These are phyloP conservation scores for Bombus sylvicola DNA, from an alignment of 1,140 invertebrate species.

Conservation along the genomic window DNA sequence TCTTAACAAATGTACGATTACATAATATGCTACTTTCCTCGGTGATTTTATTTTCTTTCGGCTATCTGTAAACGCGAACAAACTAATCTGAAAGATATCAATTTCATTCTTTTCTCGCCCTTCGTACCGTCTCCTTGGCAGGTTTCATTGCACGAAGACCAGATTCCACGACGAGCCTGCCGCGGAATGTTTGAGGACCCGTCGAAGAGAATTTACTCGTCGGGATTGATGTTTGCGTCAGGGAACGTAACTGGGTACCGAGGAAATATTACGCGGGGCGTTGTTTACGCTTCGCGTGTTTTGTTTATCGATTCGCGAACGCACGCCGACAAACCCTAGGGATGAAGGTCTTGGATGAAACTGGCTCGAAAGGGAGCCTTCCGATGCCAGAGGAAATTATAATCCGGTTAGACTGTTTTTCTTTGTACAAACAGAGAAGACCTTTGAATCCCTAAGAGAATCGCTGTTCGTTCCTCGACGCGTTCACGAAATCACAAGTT, in stretches of 20 bases:
- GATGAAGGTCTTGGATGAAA: not conserved
- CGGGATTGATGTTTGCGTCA: constrained; percentile 28
- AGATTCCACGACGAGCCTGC: not conserved
- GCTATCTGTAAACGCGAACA: not conserved
- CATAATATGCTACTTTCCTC: not conserved
- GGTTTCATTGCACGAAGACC: not conserved
- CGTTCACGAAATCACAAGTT: not conserved
- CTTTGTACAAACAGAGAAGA: not conserved
- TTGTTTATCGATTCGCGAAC: constrained; percentile 32
- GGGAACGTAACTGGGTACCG: not conserved
- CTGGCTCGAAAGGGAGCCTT: not conserved
- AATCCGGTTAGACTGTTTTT: constrained; percentile 30
- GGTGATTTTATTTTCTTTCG: not conserved
- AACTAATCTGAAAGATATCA: not conserved
- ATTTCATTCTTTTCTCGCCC: not conserved
- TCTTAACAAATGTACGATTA: not conserved
- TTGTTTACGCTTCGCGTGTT: constrained; percentile 37
- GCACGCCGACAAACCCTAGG: not conserved
- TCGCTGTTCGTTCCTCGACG: not conserved
- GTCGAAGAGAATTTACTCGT: constrained; percentile 6
- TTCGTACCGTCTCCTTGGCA: not conserved
- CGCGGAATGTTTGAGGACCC: constrained; percentile 1
- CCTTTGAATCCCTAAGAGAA: constrained; percentile 7
- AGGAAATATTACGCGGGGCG: constrained; percentile 20
- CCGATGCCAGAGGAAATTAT: constrained; percentile 5